phyloP scores from a whole-genome alignment of 2,113 vertebrate species.

The Octodon degus region DNA sequence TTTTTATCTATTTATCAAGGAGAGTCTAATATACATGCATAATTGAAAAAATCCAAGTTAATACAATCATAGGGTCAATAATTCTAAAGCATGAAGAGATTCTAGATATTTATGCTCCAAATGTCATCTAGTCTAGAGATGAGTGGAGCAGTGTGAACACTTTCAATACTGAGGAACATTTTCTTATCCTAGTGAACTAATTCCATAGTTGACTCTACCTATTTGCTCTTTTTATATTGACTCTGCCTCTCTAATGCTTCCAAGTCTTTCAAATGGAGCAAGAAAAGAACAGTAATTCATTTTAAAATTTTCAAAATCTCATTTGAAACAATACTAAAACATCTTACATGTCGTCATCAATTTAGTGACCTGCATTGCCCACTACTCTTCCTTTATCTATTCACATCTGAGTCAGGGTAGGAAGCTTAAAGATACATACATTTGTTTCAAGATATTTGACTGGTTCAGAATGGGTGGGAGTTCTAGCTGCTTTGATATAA shows the following conservation, averaged over 20 bases:
- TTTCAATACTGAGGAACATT: background rate
- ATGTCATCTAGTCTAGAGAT: background rate
- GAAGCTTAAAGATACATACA: background rate
- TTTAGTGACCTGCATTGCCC: background rate
- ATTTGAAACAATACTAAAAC: conserved; percentile 45
- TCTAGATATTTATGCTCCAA: background rate
- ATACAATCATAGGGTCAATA: background rate
- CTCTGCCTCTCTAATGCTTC: conserved; percentile 12
- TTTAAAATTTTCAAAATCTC: conserved; percentile 29
- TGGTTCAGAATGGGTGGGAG: conserved; percentile 15
- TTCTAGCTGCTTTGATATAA: conserved; percentile 54
- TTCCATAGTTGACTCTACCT: background rate
- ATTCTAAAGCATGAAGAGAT: conserved; percentile 18
- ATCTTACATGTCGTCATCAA: background rate
- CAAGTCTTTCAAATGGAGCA: background rate
- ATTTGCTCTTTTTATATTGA: conserved; percentile 39
- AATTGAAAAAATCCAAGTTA: conserved; percentile 35
- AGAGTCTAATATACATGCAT: background rate
- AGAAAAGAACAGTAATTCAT: background rate
- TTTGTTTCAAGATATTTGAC: conserved; percentile 29
- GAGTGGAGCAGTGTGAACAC: background rate
- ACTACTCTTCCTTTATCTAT: conserved; percentile 17
- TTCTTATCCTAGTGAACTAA: conserved; percentile 9
- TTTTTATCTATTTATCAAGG: background rate
- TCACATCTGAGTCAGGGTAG: conserved; percentile 29